These are phyloP conservation scores for Geotrypetes seraphini DNA, from an alignment of 2,797 vertebrate species.

Conservation along the genomic window DNA sequence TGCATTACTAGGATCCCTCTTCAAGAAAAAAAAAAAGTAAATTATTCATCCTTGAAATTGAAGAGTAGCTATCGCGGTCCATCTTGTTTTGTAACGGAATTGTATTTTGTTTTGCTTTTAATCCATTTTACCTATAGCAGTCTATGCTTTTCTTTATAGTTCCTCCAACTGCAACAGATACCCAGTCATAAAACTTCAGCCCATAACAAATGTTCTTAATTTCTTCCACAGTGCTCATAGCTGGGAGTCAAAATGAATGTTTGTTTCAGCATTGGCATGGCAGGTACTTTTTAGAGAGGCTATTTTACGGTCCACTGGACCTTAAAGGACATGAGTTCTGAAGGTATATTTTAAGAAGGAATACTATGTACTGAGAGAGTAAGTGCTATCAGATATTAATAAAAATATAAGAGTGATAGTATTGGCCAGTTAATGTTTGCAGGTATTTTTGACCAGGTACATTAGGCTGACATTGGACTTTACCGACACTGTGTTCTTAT, in stretches of 20 bases:
- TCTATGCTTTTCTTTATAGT: slow-evolving; percentile 40
- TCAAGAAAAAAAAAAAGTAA: slow-evolving; percentile 50
- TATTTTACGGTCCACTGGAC: slow-evolving; percentile 67
- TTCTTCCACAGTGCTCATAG: slow-evolving; percentile 47
- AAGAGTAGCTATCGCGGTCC: slow-evolving; percentile 33
- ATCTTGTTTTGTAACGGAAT: slow-evolving; percentile 37
- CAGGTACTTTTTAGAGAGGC: slow-evolving; percentile 42
- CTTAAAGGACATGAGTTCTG: slow-evolving; percentile 66
- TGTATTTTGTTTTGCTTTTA: slow-evolving; percentile 22
- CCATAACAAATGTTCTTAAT: slow-evolving; percentile 59
- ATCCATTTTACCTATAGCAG: slow-evolving; percentile 30
- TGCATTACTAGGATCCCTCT: slow-evolving; percentile 33
- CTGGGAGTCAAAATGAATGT: slow-evolving; percentile 59
- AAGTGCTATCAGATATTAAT: slow-evolving; percentile 20
- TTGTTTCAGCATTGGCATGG: slow-evolving; percentile 38
- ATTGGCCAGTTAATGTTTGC: slow-evolving; percentile 8
- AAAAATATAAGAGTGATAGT: slow-evolving; percentile 26
- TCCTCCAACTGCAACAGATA: slow-evolving; percentile 48
- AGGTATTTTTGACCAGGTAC: slow-evolving; percentile 9
- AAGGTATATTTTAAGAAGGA: slow-evolving; percentile 47
- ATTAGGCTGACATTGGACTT: slow-evolving; percentile 10
- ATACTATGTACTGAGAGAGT: slow-evolving; percentile 24
- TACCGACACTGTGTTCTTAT: slow-evolving; percentile 5
- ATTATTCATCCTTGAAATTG: slow-evolving; percentile 57
- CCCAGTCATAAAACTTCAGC: slow-evolving; percentile 50